Percentiles rank a stretch among this genome's conserved stretches.
Evolutionary conservation across 2,888 invertebrate species (phyloP).

Genomic region (Drosophila cognata): DNA sequence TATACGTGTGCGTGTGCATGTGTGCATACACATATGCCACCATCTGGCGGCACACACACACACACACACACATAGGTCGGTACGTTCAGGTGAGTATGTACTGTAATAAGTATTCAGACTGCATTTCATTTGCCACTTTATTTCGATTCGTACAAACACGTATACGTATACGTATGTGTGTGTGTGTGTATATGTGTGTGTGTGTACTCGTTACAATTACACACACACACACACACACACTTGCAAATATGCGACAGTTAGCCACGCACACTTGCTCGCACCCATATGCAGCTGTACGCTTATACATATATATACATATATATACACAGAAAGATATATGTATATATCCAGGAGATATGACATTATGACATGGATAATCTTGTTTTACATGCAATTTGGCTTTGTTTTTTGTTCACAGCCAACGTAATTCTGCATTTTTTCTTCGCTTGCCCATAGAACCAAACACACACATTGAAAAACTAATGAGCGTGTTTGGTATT

Average conservation of each 20-base stretch:
- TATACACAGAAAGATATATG: not conserved
- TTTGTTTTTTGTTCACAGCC: constrained; percentile 3
- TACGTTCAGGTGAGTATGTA: constrained; percentile 23
- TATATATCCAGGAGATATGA: constrained; percentile 24
- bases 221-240: constrained; percentile 3
- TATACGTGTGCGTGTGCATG: not conserved
- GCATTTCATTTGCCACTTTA: constrained; percentile 56
- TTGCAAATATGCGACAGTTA: constrained; percentile 15
- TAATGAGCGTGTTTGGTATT: constrained; percentile 55
- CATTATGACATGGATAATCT: constrained; percentile 56
- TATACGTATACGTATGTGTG: not conserved
- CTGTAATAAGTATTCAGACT: constrained; percentile 30
- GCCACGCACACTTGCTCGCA: constrained; percentile 5
- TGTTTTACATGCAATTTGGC: constrained; percentile 52
- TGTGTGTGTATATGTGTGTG: not conserved
- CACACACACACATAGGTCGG: not conserved
- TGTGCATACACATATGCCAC: constrained; percentile 11
- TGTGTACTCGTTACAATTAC: constrained; percentile 7
- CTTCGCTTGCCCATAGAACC: constrained; percentile 3
- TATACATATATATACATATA: not conserved
- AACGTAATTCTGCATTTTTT: not conserved
- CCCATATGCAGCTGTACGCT: not conserved
- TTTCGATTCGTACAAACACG: constrained; percentile 19
- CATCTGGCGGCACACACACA: constrained; percentile 29
- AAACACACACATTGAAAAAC: constrained; percentile 17